Evolutionary conservation across 1,140 invertebrate species (phyloP).

Genomic region (Nephila pilipes): DNA sequence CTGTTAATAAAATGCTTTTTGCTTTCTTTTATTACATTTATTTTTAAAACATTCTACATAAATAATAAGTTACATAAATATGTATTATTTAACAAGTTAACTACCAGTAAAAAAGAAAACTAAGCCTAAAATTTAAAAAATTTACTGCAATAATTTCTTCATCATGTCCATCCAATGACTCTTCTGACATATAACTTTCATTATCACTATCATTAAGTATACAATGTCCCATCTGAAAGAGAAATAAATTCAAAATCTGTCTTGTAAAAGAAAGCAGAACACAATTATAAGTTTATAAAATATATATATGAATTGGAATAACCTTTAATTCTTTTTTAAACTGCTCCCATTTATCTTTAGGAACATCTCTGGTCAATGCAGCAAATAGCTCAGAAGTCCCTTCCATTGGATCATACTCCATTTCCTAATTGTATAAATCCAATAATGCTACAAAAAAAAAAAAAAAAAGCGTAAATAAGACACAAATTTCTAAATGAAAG

Average conservation of each 20-base stretch:
- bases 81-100: too few species aligned
- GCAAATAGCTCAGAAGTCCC: slow-evolving; percentile 65
- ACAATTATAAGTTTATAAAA: background rate
- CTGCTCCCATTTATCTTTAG: slow-evolving; percentile 40
- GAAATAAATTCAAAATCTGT: background rate
- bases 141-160: slow-evolving; percentile 59
- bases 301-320: background rate
- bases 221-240: slow-evolving; percentile 32
- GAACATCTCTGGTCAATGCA: slow-evolving; percentile 23
- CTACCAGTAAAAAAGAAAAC: too few species aligned
- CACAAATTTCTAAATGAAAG: too few species aligned
- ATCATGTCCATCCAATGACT: slow-evolving; percentile 37
- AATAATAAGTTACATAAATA: too few species aligned
- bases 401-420: slow-evolving; percentile 61
- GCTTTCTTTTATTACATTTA: too few species aligned
- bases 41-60: too few species aligned
- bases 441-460: background rate
- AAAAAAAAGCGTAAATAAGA: too few species aligned
- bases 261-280: too few species aligned
- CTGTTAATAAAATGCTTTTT: too few species aligned
- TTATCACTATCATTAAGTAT: slow-evolving; percentile 23
- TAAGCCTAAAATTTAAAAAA: background rate
- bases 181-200: slow-evolving; percentile 27
- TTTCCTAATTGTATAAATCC: background rate
- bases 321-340: slow-evolving; percentile 53